phyloP scores from a whole-genome alignment of 2,888 invertebrate species.

The Ormyrus nitidulus region DNA sequence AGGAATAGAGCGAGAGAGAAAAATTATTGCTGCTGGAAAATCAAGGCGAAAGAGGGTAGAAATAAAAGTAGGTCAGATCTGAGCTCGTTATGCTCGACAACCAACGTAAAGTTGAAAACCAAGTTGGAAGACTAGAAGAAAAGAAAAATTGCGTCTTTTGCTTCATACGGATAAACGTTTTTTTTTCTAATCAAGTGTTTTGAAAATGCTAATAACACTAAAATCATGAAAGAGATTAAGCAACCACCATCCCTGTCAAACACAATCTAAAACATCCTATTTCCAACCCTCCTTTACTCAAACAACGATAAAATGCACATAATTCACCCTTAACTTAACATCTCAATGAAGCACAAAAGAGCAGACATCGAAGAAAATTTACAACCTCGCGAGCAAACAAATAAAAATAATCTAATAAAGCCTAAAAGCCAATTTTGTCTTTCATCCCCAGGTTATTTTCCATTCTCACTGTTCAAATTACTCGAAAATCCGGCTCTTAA shows the following conservation, averaged over 20 bases:
- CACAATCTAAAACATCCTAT: no score
- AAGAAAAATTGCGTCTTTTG: not conserved
- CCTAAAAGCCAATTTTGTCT: slow-evolving; percentile 25
- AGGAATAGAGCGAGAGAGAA: not conserved
- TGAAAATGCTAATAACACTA: no score
- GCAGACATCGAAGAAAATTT: slow-evolving; percentile 17
- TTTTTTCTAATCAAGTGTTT: no score
- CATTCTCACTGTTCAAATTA: slow-evolving; percentile 30
- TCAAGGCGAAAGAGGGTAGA: not conserved
- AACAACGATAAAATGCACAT: slow-evolving; percentile 10
- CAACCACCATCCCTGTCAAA: no score
- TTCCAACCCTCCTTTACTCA: no score
- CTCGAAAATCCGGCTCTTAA: slow-evolving; percentile 39
- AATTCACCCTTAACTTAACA: slow-evolving; percentile 11
- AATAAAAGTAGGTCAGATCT: slow-evolving; percentile 8
- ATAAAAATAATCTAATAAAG: slow-evolving; percentile 19
- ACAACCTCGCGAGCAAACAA: slow-evolving; percentile 1
- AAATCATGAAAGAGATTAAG: no score
- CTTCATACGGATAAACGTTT: no score
- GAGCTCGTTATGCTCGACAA: slow-evolving; percentile 7
- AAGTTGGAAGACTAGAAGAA: not conserved
- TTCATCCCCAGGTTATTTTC: slow-evolving; percentile 15
- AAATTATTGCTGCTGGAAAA: slow-evolving; percentile 11
- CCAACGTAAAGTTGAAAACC: no score
- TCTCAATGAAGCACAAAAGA: not conserved